Evolutionary conservation across 53 echinoderm and acorn worm genomes (phyloP).

Genomic region (Glandiceps talaboti): DNA sequence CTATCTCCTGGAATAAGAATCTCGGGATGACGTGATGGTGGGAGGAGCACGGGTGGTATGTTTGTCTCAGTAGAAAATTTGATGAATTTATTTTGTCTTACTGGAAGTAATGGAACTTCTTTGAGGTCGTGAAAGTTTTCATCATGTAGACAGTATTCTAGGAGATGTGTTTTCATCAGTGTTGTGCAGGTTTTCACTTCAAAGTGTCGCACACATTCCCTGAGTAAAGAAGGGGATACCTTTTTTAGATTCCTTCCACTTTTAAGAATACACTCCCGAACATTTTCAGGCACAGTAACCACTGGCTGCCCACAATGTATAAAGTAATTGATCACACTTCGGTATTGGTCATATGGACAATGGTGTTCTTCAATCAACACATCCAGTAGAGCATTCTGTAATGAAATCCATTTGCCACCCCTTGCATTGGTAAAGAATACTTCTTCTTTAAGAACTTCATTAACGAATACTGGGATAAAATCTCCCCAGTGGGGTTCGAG

Average conservation of each 20-base stretch:
- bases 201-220: constrained; percentile 16
- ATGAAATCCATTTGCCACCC: constrained; percentile 14
- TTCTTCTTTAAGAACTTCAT: constrained; percentile 12
- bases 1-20: not conserved
- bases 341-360: too few relatives aligned
- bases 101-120: constrained; percentile 22
- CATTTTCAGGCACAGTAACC: constrained; percentile 19
- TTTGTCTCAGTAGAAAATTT: not conserved
- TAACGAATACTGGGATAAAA: constrained; percentile 30
- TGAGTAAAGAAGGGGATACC: constrained; percentile 21
- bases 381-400: not conserved
- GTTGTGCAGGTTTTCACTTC: constrained; percentile 6
- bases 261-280: constrained; percentile 6
- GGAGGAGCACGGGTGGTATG: not conserved
- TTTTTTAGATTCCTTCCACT: constrained; percentile 1
- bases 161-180: constrained; percentile 20
- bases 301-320: not conserved
- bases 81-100: constrained; percentile 6
- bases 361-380: not conserved
- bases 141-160: constrained; percentile 26
- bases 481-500: constrained; percentile 27
- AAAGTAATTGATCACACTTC: not conserved
- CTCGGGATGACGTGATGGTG: not conserved
- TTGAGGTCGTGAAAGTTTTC: constrained; percentile 15
- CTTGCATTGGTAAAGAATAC: constrained; percentile 33